Percentiles rank a stretch among this genome's conserved stretches.
Evolutionary conservation across 2,888 invertebrate genomes (phyloP).

Genomic region (Sialis fuliginosa): DNA sequence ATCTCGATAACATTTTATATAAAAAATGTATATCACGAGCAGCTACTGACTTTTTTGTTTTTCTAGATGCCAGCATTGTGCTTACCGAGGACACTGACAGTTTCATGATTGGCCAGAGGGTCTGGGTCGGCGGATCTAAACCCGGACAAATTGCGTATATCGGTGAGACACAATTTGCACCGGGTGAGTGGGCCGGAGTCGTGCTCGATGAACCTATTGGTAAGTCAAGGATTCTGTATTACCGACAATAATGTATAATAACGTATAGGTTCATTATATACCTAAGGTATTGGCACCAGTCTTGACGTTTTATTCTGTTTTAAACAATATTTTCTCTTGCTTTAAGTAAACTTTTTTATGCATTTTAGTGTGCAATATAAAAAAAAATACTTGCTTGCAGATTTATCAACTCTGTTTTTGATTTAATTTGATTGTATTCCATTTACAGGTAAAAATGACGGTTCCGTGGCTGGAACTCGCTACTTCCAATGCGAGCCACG

Average conservation of each 20-base stretch:
- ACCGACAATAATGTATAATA: no score
- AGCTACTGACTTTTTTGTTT: no score
- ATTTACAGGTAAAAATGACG: slow-evolving; percentile 82
- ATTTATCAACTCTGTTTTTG: no score
- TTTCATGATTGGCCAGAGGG: slow-evolving; percentile 87
- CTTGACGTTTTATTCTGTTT: no score
- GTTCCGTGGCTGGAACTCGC: slow-evolving; percentile 76
- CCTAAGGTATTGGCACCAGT: no score
- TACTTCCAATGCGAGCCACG: slow-evolving; percentile 90
- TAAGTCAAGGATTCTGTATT: slow-evolving; percentile 22
- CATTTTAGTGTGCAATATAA: no score
- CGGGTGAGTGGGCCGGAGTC: slow-evolving; percentile 96
- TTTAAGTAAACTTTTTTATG: no score
- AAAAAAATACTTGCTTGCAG: no score
- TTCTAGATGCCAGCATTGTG: slow-evolving; percentile 64
- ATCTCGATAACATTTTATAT: neutral
- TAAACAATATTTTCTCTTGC: no score
- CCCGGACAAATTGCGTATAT: slow-evolving; percentile 86
- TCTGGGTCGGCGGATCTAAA: slow-evolving; percentile 86
- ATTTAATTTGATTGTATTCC: neutral
- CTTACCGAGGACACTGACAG: slow-evolving; percentile 83
- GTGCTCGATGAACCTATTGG: slow-evolving; percentile 91
- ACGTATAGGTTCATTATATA: no score
- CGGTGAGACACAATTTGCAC: slow-evolving; percentile 91
- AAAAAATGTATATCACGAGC: no score